These are phyloP conservation scores for Lycocerus yunnanus DNA, from an alignment of 2,888 invertebrate genomes.

Conservation along the genomic window DNA sequence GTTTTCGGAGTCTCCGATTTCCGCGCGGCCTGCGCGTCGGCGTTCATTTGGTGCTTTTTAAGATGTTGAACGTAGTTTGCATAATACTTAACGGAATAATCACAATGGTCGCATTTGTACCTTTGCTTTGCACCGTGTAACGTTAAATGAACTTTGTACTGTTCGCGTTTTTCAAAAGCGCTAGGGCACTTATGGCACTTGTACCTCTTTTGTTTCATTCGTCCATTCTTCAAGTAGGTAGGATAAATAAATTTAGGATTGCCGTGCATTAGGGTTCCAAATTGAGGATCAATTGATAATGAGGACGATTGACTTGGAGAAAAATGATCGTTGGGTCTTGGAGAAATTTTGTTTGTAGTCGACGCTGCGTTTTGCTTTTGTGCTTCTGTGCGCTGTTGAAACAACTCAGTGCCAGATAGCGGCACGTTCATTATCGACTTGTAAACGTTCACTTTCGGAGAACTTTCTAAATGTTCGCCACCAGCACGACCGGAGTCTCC, in stretches of 20 bases:
- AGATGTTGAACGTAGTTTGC: constrained; percentile 83
- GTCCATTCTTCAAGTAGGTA: constrained; percentile 73
- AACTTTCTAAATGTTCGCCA: constrained; percentile 37
- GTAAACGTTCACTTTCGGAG: constrained; percentile 37
- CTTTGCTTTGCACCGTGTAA: constrained; percentile 83
- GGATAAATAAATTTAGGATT: constrained; percentile 80
- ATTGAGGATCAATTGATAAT: constrained; percentile 67
- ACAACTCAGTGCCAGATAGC: constrained; percentile 68
- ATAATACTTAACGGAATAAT: constrained; percentile 86
- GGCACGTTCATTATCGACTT: constrained; percentile 57
- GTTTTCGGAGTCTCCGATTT: constrained; percentile 49
- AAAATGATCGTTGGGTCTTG: constrained; percentile 61
- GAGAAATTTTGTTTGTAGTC: constrained; percentile 56
- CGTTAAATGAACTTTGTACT: constrained; percentile 81
- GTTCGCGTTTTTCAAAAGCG: constrained; percentile 83
- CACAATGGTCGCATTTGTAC: constrained; percentile 82
- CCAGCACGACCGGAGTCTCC: constrained; percentile 39
- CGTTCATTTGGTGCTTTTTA: constrained; percentile 76
- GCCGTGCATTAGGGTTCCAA: constrained; percentile 71
- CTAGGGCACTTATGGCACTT: constrained; percentile 87
- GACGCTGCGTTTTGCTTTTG: constrained; percentile 55
- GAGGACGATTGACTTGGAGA: constrained; percentile 50
- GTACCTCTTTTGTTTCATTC: constrained; percentile 76
- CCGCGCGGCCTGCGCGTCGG: constrained; percentile 66
- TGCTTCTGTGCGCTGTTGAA: constrained; percentile 66